These are phyloP conservation scores for Ranitomeya imitator DNA, from an alignment of 2,113 vertebrate species.

Conservation along the genomic window DNA sequence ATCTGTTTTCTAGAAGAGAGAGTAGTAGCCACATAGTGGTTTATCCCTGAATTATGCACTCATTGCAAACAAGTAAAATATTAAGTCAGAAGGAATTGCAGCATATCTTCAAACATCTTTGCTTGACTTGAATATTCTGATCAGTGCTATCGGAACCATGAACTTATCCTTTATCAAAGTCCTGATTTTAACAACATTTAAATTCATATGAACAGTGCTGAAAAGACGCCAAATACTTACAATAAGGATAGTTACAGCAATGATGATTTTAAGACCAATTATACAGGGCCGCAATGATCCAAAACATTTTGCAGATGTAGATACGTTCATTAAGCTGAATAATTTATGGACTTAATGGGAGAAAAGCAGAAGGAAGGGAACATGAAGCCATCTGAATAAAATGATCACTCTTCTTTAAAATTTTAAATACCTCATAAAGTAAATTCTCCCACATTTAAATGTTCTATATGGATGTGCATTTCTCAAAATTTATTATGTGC, in stretches of 20 bases:
- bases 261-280: conserved; percentile 54
- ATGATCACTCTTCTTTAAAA: conserved; percentile 34
- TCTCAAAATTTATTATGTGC: neutral
- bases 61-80: neutral
- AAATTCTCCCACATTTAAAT: conserved; percentile 12
- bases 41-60: neutral
- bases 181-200: conserved; percentile 41
- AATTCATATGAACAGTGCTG: conserved; percentile 15
- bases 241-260: conserved; percentile 50
- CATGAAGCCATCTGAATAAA: conserved; percentile 40
- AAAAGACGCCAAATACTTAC: conserved; percentile 48
- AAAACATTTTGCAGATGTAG: conserved; percentile 53
- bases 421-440: conserved; percentile 33
- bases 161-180: conserved; percentile 22
- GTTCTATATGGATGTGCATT: conserved; percentile 1
- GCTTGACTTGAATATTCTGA: conserved; percentile 12
- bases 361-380: conserved; percentile 39
- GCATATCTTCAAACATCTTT: neutral
- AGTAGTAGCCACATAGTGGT: too few relatives aligned
- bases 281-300: conserved; percentile 44
- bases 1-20: too few relatives aligned
- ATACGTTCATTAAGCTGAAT: conserved; percentile 53
- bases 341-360: conserved; percentile 51
- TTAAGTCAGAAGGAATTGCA: neutral
- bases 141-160: neutral